A percentile compares a stretch with the other conserved stretches of the same genome.
Conservation (phyloP, 30 jellyfish, hydroid and myxozoan genomes). For the Hydractinia echinata region DNA sequence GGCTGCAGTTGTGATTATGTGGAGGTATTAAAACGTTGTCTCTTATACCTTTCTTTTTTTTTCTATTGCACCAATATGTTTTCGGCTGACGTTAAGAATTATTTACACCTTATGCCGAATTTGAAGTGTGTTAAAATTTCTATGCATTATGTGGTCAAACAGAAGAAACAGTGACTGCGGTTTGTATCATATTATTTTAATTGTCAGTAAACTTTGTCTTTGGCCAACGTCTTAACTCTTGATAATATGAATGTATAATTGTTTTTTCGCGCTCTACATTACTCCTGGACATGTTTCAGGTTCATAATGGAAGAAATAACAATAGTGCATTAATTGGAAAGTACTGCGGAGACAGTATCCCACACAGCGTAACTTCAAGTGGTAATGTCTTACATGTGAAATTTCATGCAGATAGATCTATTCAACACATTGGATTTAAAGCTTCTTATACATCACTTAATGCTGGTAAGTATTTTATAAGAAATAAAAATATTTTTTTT, state of each 20-base stretch:
- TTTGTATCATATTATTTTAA: too few species aligned
- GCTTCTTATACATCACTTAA: slow-evolving; percentile 54
- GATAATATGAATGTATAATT: too few species aligned
- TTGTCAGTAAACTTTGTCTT: too few species aligned
- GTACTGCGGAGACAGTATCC: slow-evolving; percentile 31
- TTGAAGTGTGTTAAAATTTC: too few species aligned
- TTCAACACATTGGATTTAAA: slow-evolving; percentile 61
- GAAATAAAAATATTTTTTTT: background rate
- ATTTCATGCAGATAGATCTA: slow-evolving; percentile 38
- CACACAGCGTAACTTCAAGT: slow-evolving; percentile 27
- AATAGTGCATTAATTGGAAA: slow-evolving; percentile 13
- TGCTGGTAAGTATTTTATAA: slow-evolving; percentile 34
- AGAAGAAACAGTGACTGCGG: too few species aligned
- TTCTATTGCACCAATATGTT: background rate
- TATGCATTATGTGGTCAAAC: too few species aligned
- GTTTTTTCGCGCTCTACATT: too few species aligned
- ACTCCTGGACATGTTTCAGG: slow-evolving; percentile 8
- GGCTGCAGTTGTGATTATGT: slow-evolving; percentile 60
- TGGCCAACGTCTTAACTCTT: too few species aligned
- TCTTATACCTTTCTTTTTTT: background rate
- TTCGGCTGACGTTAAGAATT: too few species aligned
- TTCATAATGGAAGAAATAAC: slow-evolving; percentile 2
- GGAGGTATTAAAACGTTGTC: slow-evolving; percentile 26
- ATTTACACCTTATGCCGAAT: too few species aligned
- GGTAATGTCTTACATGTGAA: slow-evolving; percentile 38